phyloP scores from a whole-genome alignment of 1,140 invertebrate genomes.

The Drosophila grimshawi region DNA sequence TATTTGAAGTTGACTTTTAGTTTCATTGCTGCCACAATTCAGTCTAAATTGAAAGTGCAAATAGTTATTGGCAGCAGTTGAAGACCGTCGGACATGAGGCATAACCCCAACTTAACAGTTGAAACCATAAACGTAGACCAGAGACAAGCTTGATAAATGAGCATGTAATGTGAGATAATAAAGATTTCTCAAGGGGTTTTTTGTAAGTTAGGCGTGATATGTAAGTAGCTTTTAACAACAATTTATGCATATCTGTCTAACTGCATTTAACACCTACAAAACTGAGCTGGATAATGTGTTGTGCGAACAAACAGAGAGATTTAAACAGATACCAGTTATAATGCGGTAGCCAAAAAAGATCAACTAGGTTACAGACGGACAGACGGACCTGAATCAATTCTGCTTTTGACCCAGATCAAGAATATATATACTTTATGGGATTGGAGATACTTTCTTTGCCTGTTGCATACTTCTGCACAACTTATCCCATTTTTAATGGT shows the following conservation, averaged over 20 bases:
- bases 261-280: slow-evolving; percentile 7
- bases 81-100: slow-evolving; percentile 13
- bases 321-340: not conserved
- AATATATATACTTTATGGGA: too few species aligned
- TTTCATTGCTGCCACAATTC: slow-evolving; percentile 1
- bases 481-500: too few species aligned
- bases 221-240: not conserved
- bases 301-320: not conserved
- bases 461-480: too few species aligned
- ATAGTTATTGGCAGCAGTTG: slow-evolving; percentile 28
- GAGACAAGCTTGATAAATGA: slow-evolving; percentile 21
- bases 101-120: not conserved
- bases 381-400: too few species aligned
- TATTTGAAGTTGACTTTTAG: slow-evolving; percentile 22
- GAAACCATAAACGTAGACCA: slow-evolving; percentile 6
- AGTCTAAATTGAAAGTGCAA: slow-evolving; percentile 33
- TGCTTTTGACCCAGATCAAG: too few species aligned
- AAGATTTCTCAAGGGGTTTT: slow-evolving; percentile 11
- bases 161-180: slow-evolving; percentile 26
- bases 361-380: too few species aligned
- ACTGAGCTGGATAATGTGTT: not conserved
- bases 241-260: not conserved
- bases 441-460: too few species aligned
- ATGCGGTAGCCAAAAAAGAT: too few species aligned
- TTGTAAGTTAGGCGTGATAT: slow-evolving; percentile 1